Percentiles rank a stretch among this genome's conserved stretches.
phyloP scores from a whole-genome alignment of 2,797 vertebrate species.

The Anomalospiza imberbis region DNA sequence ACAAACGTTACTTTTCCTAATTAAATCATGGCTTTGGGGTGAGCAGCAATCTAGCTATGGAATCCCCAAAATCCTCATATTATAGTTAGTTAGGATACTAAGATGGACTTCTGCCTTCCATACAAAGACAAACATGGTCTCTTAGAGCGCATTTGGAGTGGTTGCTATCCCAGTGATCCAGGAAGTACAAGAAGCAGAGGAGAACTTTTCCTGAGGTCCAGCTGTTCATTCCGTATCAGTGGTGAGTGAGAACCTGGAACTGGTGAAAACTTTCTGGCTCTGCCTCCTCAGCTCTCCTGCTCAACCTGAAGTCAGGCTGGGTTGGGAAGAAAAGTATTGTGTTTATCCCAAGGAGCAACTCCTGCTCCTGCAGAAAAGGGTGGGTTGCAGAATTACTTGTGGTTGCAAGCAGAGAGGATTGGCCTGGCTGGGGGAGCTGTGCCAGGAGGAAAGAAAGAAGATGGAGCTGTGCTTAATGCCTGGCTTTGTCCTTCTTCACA shows the following conservation, averaged over 20 bases:
- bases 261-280: not conserved
- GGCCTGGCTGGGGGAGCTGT: not conserved
- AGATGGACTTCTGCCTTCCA: not conserved
- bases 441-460: not conserved
- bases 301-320: not conserved
- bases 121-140: not conserved
- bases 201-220: not conserved
- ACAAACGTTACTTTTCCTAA: not conserved
- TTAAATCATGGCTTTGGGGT: rapidly evolving
- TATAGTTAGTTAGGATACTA: not conserved
- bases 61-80: not conserved
- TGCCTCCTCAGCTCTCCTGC: not conserved
- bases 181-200: not conserved
- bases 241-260: not conserved
- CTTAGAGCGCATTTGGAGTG: not conserved
- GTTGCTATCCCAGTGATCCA: not conserved
- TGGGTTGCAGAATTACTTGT: not conserved
- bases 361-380: not conserved
- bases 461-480: not conserved
- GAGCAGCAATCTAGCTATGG: not conserved
- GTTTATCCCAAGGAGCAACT: not conserved
- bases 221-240: not conserved
- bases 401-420: not conserved
- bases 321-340: not conserved
- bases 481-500: not conserved